A percentile compares a stretch with the other conserved stretches of the same genome.
Evolutionary conservation across 2,888 invertebrate species (phyloP).

Genomic region (Drosophila infuscata): DNA sequence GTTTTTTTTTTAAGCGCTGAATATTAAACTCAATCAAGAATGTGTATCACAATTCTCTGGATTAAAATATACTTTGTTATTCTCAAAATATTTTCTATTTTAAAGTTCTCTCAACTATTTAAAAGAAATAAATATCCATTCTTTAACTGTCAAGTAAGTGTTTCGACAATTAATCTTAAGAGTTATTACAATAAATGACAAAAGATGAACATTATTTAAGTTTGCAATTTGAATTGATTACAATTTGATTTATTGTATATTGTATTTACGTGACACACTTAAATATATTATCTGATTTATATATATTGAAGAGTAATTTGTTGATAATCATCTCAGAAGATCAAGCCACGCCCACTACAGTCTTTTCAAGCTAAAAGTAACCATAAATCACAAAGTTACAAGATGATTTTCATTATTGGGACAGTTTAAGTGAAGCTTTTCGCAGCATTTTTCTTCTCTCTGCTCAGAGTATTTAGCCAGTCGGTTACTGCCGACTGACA

Average conservation of each 20-base stretch:
- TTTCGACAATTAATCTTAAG: background rate
- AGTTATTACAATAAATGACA: background rate
- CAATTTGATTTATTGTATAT: background rate
- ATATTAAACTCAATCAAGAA: background rate
- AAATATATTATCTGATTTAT: background rate
- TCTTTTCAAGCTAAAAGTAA: background rate
- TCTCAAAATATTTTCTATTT: background rate
- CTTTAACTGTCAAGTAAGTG: background rate
- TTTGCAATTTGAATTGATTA: background rate
- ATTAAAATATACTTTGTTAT: background rate
- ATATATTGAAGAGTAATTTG: background rate
- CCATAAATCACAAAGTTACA: background rate
- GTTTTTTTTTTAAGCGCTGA: background rate
- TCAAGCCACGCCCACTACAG: background rate
- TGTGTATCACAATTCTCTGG: background rate
- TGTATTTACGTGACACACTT: no score
- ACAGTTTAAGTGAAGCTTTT: background rate
- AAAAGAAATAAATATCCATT: background rate
- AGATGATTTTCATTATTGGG: background rate
- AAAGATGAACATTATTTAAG: background rate
- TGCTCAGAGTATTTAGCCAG: background rate
- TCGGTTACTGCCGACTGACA: background rate
- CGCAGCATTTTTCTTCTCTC: no score
- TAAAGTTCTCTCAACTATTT: background rate
- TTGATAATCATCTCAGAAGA: background rate